Base-by-base conservation (phyloP, 2,888 invertebrate species). In the Spisula subtruncata region DNA sequence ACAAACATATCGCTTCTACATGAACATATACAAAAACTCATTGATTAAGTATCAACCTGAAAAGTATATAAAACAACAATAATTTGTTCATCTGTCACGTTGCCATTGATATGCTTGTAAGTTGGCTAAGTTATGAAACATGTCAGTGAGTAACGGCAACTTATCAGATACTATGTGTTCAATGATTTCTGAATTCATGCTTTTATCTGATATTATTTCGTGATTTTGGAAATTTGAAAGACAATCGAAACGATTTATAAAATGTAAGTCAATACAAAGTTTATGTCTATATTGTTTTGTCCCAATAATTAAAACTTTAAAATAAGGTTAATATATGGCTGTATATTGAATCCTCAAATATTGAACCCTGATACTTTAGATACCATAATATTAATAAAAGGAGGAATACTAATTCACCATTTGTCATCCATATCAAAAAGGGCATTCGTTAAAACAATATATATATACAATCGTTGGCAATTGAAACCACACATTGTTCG, bases 391-490 rank as follows among this genome's bases (percentile, higher is more conserved):
- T 51, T 32, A 35, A 18, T 32, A 32, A 16, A 32, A 75, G 35
- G 14, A 25, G 0, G 14, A 75, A 75, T 5, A 75, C 75, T 32
- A 25, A 18, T 35, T 75, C 25, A 60, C n/a, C 12, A n/a, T 25
- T 60, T 35, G 10, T 18, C 32, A 35, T 75, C 35, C 35, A 75
- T 75, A 75, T 75, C 14, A 75, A 75, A 75, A 71, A 75, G 18
- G 29, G 75, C 35, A 32, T 25, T 29, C 16, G 35, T 75, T 35
- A 35, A 75, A 75, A 75, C 29, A 32, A 71, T 75, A 35, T 86
- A 81, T n/a, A n/a, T 89, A 79, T 84, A 89, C 88, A 91, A 83
- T 92, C 91, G 91, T 92, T 92, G 91, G 87, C 75, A 60, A 48
- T 85, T 89, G 91, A 92, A 92, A 92, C 91, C 91, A 92, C 89